phyloP scores from a whole-genome alignment of 2,797 vertebrate species.

The Coluber constrictor region DNA sequence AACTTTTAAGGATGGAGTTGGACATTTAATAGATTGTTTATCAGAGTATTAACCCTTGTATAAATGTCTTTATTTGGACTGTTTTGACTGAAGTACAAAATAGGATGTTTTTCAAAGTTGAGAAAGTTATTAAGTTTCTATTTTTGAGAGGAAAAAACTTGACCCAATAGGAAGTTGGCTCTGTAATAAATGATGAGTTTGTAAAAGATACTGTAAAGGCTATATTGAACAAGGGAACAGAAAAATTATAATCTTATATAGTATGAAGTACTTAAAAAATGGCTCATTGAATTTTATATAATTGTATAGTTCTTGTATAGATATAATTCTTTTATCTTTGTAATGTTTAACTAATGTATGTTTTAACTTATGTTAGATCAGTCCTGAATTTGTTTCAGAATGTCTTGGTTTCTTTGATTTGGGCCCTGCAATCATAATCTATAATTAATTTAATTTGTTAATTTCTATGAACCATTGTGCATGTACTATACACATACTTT shows the following conservation, averaged over 20 bases:
- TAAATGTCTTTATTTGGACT: slow-evolving; percentile 32
- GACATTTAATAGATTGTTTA: slow-evolving; percentile 14
- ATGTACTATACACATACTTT: background rate
- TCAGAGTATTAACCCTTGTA: slow-evolving; percentile 22
- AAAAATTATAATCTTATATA: background rate
- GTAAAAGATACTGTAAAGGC: background rate
- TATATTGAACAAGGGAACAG: background rate
- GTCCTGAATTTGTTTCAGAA: background rate
- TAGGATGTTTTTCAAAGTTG: slow-evolving; percentile 25
- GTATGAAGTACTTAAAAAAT: background rate
- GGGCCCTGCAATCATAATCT: background rate
- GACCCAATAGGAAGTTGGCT: background rate
- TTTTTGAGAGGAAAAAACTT: background rate
- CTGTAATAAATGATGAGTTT: background rate
- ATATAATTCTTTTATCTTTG: background rate
- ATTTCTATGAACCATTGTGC: background rate
- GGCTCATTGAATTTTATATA: background rate
- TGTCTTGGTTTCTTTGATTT: background rate
- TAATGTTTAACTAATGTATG: slow-evolving; percentile 42
- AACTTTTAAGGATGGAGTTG: slow-evolving; percentile 26
- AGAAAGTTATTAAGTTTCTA: slow-evolving; percentile 22
- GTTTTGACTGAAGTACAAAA: slow-evolving; percentile 39
- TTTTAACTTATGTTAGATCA: slow-evolving; percentile 8
- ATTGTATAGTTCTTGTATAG: background rate
- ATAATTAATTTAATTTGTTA: background rate